Evolutionary conservation across 2,113 vertebrate genomes (phyloP).

Genomic region (Lanius ludovicianus): DNA sequence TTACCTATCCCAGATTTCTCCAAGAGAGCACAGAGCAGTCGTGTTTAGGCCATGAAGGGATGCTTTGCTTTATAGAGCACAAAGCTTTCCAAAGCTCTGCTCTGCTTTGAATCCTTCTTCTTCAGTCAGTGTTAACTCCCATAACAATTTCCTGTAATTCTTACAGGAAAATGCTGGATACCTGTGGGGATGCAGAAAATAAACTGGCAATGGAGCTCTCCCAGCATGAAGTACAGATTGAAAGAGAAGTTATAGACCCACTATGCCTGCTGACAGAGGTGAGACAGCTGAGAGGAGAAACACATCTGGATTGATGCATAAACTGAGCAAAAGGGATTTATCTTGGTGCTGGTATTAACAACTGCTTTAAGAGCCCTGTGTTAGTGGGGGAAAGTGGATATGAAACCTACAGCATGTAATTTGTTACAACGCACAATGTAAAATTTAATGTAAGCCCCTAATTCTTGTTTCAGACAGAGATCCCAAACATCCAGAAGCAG

Average conservation of each 20-base stretch:
- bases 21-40: neutral
- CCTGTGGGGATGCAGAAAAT: slow-evolving; percentile 92
- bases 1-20: neutral
- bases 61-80: neutral
- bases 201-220: slow-evolving; percentile 91
- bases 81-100: neutral
- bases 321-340: neutral
- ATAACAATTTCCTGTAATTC: neutral
- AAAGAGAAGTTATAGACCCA: slow-evolving; percentile 93
- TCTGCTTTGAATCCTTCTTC: neutral
- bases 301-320: neutral
- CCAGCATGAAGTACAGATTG: slow-evolving; percentile 90
- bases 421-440: neutral
- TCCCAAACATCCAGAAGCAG: slow-evolving; percentile 97
- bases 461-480: slow-evolving; percentile 81
- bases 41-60: neutral
- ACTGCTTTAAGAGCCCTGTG: neutral
- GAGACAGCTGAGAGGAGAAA: neutral
- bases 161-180: slow-evolving; percentile 92
- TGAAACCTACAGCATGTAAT: neutral
- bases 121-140: neutral
- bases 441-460: neutral
- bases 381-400: neutral
- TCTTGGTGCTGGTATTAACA: neutral
- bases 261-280: slow-evolving; percentile 91